Evolutionary conservation across 2,888 invertebrate genomes (phyloP), one percentile per base, ranked within the genome.

Genomic region (Aspidiotus destructor): DNA sequence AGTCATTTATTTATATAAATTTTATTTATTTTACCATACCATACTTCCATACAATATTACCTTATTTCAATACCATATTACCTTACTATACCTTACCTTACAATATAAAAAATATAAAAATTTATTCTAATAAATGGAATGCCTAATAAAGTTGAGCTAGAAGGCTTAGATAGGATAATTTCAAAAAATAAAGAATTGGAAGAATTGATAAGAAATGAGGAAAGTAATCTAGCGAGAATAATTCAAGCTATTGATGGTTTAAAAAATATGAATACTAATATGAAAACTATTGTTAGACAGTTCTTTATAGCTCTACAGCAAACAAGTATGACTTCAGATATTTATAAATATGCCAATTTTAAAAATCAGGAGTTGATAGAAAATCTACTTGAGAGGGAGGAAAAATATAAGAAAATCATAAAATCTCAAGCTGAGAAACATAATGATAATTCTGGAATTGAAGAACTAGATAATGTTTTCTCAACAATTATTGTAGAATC

Each of bases 401-500:
- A 55, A 17, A 55, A 55, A 55, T 55, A 55, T 55, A 55, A 55
- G 55, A 55, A 55, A 55, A 55, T 55, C 55, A 55, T 55, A 55
- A 55, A 55, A 55, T 55, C 55, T 55, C 55, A 55, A 55, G 55
- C 55, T 55, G 55, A 55, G 17, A 64, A 54, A 55, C 55, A 64
- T 64, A 64, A 64, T 54, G 64, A 64, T 64, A 64, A 64, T 64
- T 64, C 64, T 64, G 64, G 55, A n/a, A 52, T 64, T 54, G 55
- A 64, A 54, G 64, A 64, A 64, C 54, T 64, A 54, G 54, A 64
- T 64, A 64, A 64, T 17, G 64, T 64, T 41, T 64, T 64, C 64
- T 53, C 64, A 40, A 64, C 54, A 44, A 64, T 64, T 64, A 64
- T 64, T 40, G 54, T 64, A 64, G 64, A 64, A 52, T 64, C 64